Conservation (phyloP, 2,797 vertebrate genomes). For the Peromyscus eremicus region DNA sequence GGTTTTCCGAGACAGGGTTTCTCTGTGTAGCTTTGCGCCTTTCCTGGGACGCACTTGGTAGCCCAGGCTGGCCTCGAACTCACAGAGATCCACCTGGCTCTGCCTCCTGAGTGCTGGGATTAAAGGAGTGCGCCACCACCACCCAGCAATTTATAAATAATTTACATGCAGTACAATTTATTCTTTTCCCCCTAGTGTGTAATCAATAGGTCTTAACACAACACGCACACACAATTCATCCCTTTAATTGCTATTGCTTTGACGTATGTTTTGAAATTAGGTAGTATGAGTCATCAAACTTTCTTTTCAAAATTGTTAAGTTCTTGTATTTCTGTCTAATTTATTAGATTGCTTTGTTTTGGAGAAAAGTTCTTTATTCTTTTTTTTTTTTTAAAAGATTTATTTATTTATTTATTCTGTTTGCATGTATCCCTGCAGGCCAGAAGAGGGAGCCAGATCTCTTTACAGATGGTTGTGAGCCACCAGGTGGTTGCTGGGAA, state of each 20-base stretch:
- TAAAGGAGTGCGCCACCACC: not conserved
- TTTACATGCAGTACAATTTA: not conserved
- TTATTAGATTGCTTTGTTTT: not conserved
- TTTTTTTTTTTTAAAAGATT: no score
- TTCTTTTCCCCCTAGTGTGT: not conserved
- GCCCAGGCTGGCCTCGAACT: not conserved
- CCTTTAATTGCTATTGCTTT: not conserved
- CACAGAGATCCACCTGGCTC: not conserved
- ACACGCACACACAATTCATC: not conserved
- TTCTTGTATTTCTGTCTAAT: not conserved
- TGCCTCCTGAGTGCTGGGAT: not conserved
- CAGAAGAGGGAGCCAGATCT: no score
- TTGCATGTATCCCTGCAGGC: no score
- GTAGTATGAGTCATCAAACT: not conserved
- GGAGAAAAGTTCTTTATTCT: no score
- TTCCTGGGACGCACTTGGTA: no score
- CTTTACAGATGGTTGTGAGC: no score
- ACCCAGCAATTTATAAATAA: not conserved
- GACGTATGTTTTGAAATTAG: not conserved
- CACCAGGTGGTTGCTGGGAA: no score
- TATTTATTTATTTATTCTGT: no score
- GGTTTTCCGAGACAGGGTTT: no score
- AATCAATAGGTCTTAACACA: not conserved
- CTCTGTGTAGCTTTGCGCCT: no score
- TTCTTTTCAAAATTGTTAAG: not conserved